Evolutionary conservation across 2,113 vertebrate species (phyloP).

Genomic region (Cebus imitator): DNA sequence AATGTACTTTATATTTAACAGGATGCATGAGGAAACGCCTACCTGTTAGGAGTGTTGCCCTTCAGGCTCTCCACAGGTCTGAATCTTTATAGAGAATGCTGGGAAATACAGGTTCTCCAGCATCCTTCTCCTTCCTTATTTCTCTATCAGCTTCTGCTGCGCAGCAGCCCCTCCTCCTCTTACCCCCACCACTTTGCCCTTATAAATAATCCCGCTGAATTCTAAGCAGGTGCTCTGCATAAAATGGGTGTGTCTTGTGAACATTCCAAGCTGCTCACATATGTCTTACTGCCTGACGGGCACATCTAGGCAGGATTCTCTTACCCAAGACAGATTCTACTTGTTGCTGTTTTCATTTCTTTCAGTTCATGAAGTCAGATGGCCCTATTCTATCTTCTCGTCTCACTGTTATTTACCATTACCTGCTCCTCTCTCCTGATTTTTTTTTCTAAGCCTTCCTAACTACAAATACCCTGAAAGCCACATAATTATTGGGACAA

Average conservation of each 20-base stretch:
- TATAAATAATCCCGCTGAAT: conserved; percentile 52
- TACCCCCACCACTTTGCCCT: conserved; percentile 47
- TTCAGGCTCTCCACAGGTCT: not conserved
- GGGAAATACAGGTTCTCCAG: not conserved
- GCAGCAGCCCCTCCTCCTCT: conserved; percentile 1
- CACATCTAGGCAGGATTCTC: conserved; percentile 34
- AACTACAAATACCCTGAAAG: conserved; percentile 6
- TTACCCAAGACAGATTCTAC: not conserved
- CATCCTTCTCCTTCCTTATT: not conserved
- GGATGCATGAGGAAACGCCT: not conserved
- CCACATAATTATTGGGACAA: conserved; percentile 27
- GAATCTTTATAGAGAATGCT: not conserved
- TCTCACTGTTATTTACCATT: not conserved
- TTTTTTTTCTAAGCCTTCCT: conserved; percentile 9
- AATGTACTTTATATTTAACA: not conserved
- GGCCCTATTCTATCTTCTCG: not conserved
- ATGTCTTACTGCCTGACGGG: conserved; percentile 54
- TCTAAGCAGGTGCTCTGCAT: conserved; percentile 39
- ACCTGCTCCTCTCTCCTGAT: not conserved
- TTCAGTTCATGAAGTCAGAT: not conserved
- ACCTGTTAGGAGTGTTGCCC: not conserved
- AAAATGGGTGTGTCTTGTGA: conserved; percentile 52
- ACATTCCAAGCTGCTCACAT: conserved; percentile 49
- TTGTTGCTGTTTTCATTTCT: not conserved
- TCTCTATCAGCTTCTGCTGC: conserved; percentile 2